Evolutionary conservation across 1,140 invertebrate genomes (phyloP), one percentile per base, ranked within the genome.

Genomic region (Protaetia brevitarsis): DNA sequence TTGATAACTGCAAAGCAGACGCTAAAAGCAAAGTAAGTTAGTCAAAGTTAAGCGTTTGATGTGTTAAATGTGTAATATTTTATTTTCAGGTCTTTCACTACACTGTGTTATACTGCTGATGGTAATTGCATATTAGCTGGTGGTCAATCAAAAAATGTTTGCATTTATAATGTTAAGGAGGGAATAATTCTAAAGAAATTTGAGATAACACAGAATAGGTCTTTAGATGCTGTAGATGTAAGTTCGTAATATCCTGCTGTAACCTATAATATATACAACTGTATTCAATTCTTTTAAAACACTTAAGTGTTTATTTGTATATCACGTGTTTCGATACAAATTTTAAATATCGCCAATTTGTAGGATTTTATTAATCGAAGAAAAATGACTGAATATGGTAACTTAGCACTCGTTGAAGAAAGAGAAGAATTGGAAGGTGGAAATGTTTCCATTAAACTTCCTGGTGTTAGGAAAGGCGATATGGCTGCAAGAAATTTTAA

Each of bases 301-400:
- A 16, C 56, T 56, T 66, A 57, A 63, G 31, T 51, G 36, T 66
- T 51, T 68, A 37, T 64, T 66, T 65, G 30, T 16, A 29, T 7
- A 36, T n/a, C 34, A 75, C 93, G 91, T 7, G 10, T 56, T 23
- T 66, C 60, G 4, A n/a, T 59, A 45, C 11, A 66, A 66, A 63
- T 64, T 28, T 60, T 37, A 45, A 19, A 45, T 45, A 45, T 19
- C 13, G 7, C 10, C 8, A 45, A 45, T 58, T 77, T 72, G 1
- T 76, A 96, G 93, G 95, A 98, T 76, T 93, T 91, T 73, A 89
- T 98, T 63, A 96, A 94, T 78, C 85, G 90, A 41, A 85, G 93
- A 36, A 91, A 94, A 78, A 83, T 97, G 76, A 91, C 92, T 0
- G 94, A 98, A 77, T 98, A 96, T 83, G 97, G 96, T 6, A 98